Evolutionary conservation across 2,113 vertebrate genomes (phyloP).

Genomic region (Ceratotherium simum): DNA sequence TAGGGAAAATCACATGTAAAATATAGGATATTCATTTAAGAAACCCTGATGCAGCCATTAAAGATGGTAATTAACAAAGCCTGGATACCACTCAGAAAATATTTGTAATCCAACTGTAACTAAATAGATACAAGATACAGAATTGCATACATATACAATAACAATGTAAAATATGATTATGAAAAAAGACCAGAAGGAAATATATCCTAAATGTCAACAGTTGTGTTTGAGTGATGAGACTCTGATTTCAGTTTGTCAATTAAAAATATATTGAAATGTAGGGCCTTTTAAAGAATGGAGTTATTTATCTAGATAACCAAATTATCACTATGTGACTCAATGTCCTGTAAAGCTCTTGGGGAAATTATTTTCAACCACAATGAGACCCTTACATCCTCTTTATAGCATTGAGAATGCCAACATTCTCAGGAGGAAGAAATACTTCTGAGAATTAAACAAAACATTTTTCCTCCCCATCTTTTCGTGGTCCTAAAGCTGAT

Average conservation of each 20-base stretch:
- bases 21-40: not conserved
- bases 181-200: not conserved
- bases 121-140: not conserved
- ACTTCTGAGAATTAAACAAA: not conserved
- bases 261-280: not conserved
- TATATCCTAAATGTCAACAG: not conserved
- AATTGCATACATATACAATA: not conserved
- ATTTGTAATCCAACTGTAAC: not conserved
- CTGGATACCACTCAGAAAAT: not conserved
- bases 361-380: not conserved
- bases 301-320: not conserved
- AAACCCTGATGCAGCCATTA: not conserved
- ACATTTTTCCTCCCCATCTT: not conserved
- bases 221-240: not conserved
- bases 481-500: not conserved
- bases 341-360: not conserved
- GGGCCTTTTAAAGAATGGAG: not conserved
- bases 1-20: not conserved
- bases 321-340: not conserved
- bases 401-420: not conserved
- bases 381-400: not conserved
- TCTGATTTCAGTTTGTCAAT: not conserved
- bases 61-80: not conserved
- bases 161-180: conserved; percentile 5
- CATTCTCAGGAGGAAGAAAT: not conserved